Percentiles rank a stretch among this genome's conserved stretches.
These are phyloP conservation scores for Acrocephalus kingi DNA, from an alignment of 2,113 vertebrate genomes.

Conservation along the genomic window DNA sequence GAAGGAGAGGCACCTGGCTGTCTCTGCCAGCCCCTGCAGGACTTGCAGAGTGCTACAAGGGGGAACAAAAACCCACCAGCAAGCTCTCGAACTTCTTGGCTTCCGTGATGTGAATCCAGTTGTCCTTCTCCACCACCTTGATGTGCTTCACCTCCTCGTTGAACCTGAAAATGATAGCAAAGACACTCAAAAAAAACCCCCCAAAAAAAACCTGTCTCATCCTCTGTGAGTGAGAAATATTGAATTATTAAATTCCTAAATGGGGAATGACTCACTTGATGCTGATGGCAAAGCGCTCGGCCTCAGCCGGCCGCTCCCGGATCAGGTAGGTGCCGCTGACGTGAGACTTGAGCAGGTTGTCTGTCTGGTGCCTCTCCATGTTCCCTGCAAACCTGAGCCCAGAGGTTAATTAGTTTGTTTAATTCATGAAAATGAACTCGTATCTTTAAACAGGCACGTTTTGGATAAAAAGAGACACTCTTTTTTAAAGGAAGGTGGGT, in stretches of 20 bases:
- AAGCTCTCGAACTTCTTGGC: conserved; percentile 98
- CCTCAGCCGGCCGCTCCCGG: conserved; percentile 92
- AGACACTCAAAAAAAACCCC: neutral
- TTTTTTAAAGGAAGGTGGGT: neutral
- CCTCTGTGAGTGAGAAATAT: rapidly evolving
- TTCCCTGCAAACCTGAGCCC: conserved; percentile 91
- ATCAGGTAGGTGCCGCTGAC: conserved; percentile 95
- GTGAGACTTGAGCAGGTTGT: conserved; percentile 93
- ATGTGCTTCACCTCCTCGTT: conserved; percentile 99
- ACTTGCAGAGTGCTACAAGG: rapidly evolving
- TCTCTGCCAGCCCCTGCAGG: neutral
- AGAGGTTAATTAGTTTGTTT: neutral
- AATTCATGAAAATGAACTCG: rapidly evolving
- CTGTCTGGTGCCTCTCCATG: conserved; percentile 95
- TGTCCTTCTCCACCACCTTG: conserved; percentile 97
- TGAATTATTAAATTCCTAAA: neutral
- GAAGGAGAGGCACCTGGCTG: neutral
- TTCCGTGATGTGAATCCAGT: conserved; percentile 97
- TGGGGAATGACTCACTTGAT: conserved; percentile 84
- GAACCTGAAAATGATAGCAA: conserved; percentile 76
- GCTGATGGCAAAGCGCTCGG: conserved; percentile 96
- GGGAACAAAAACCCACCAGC: conserved; percentile 78
- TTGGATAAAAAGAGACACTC: neutral
- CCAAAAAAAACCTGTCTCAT: rapidly evolving
- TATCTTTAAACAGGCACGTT: rapidly evolving